phyloP scores from a whole-genome alignment of 2,113 vertebrate species.

The Anas platyrhynchos region DNA sequence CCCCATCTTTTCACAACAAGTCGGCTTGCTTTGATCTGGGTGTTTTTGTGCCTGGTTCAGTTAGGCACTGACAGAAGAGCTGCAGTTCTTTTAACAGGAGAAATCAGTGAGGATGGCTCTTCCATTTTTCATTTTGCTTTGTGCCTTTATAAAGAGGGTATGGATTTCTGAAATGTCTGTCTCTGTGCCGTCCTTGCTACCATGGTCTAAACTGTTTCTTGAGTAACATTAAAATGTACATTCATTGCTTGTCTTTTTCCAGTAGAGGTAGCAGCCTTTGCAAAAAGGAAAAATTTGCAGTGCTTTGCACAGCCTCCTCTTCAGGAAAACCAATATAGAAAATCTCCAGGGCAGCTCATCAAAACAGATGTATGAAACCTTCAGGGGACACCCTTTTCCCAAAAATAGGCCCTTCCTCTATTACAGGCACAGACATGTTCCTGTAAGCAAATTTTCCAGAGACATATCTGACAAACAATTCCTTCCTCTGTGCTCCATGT shows the following conservation, averaged over 20 bases:
- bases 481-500: neutral
- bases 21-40: neutral
- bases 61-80: accelerated
- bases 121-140: neutral
- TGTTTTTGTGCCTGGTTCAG: accelerated
- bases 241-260: neutral
- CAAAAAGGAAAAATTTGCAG: neutral
- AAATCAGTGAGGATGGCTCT: neutral
- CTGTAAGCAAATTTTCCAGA: neutral
- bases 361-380: neutral
- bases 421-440: neutral
- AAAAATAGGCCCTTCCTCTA: neutral
- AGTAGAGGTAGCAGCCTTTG: neutral
- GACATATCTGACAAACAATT: neutral
- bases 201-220: neutral
- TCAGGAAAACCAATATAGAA: constrained; percentile 16
- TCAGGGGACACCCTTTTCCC: neutral
- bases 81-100: neutral
- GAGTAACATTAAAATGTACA: neutral
- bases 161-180: neutral
- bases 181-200: neutral
- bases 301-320: neutral
- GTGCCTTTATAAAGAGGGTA: neutral
- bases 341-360: neutral
- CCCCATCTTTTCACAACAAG: neutral